Base-by-base conservation (phyloP, 2,797 vertebrate genomes). In the Fistularia tabacaria region DNA sequence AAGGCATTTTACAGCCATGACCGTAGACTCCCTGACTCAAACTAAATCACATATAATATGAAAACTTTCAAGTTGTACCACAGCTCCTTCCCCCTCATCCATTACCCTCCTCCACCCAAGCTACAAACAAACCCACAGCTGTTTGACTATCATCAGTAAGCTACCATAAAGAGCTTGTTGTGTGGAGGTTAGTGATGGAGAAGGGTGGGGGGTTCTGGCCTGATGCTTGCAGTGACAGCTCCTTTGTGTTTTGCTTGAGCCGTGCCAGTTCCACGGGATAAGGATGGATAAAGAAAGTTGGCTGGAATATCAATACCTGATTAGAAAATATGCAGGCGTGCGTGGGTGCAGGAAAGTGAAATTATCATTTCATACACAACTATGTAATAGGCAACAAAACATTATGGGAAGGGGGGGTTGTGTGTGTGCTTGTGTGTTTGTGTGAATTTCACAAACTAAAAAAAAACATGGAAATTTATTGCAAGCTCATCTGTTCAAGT, bases 81-180 rank as follows among this genome's bases (percentile, higher is more conserved):
- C 46, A 42, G 41, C 10, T 48, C 15, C 9, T 3, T 49, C 13
- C 38, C 14, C 61, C 45, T 12, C 46, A 14, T 9, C 12, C 14
- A 45, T 66, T 41, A 37, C 51, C n/a, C 8, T 7, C 40, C 5
- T 14, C 9, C n/a, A 6, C n/a, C 49, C 25, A 25, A 25, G 25
- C 25, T 25, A 25, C 2, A 56, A 38, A 66, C 45, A 61, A 7
- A 53, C 60, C 62, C 62, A 61, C 83, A 85, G 80, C 73, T 89
- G 79, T 64, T 57, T 65, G 71, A 76, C 78, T 57, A 41, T 66
- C 73, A 70, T 59, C 66, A 51, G 11, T 9, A 14, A 25, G 42
- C n/a, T 10, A 39, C 63, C 46, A 89, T 81, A 86, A 88, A 85
- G 86, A 81, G 59, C 62, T 74, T 76, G 71, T 86, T 87, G 84